Evolutionary conservation across 2,888 invertebrate genomes (phyloP).

Genomic region (Cerceris rybyensis): DNA sequence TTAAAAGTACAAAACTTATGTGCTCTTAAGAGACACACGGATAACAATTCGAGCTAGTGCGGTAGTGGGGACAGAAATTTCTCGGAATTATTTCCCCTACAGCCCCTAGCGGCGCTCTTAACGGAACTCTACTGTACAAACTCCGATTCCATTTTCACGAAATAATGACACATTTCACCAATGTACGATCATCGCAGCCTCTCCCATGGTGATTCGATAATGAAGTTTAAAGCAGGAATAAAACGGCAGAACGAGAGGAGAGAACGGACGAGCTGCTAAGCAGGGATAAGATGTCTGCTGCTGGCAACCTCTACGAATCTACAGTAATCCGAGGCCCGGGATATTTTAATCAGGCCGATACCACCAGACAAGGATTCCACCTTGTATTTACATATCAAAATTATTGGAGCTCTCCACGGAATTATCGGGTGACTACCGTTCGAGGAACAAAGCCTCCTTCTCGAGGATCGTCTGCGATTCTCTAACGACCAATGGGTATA

Average conservation of each 20-base stretch:
- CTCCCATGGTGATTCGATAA: slow-evolving; percentile 51
- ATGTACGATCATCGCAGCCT: neutral
- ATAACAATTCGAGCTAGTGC: no score
- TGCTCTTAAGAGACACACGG: no score
- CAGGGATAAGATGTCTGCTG: slow-evolving; percentile 65
- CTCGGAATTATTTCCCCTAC: no score
- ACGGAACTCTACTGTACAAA: no score
- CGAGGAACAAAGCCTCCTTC: slow-evolving; percentile 53
- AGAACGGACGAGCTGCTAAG: slow-evolving; percentile 33
- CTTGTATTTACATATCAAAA: slow-evolving; percentile 72
- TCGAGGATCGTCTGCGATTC: slow-evolving; percentile 57
- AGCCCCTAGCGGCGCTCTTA: no score
- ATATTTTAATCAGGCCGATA: slow-evolving; percentile 70
- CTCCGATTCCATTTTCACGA: neutral
- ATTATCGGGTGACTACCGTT: slow-evolving; percentile 61
- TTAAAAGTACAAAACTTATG: no score
- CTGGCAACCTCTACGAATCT: slow-evolving; percentile 50
- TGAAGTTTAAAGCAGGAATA: slow-evolving; percentile 35
- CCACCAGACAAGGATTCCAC: slow-evolving; percentile 59
- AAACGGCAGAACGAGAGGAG: slow-evolving; percentile 6
- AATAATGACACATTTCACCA: neutral
- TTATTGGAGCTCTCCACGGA: slow-evolving; percentile 65
- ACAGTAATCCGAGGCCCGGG: slow-evolving; percentile 59
- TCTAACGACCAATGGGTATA: slow-evolving; percentile 55
- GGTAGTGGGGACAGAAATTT: no score